Evolutionary conservation across 2,888 invertebrate genomes (phyloP), one percentile per base, ranked within the genome.

Genomic region (Phyto melanocephala): DNA sequence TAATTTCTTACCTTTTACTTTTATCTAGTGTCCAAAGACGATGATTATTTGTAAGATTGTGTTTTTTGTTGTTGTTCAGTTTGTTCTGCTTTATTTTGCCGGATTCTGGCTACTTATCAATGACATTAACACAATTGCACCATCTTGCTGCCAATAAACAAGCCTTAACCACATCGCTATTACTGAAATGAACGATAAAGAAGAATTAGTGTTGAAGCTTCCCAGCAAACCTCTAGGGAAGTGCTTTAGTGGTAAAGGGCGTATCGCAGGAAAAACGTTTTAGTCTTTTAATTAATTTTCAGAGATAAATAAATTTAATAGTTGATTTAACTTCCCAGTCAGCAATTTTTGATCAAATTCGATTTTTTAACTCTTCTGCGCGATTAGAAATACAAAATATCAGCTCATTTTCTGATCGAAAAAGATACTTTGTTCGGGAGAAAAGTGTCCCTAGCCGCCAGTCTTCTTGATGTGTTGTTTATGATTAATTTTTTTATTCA

Each of bases 1-100:
- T 70, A 79, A 79, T 82, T 82, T 82, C 74, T 65, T 75, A 82
- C 78, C 81, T 79, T 56, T 11, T 24, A 54, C 2, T 47, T 17
- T 47, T 20, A 40, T 10, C 50, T 11, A 42, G 45, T 15, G 35
- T 45, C 35, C 52, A 52, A 42, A 28, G 60, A 24, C n/a, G 28
- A 35, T 13, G 45, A 35, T 56, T 62, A 72, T 72, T 62, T 62
- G 52, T 50, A n/a, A 20, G 37, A 50, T 15, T 17, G 37, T 70
- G 35, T 37, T 42, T 52, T 20, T 11, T 33, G 15, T 40, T 13
- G 10, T 67, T 67, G 1, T 35, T 20, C 33, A 62, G 3, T 52
- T 50, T 42, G 45, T 10, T 20, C 17, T 65, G 56, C 1, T 62
- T 62, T 67, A 15, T 10, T 50, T 8, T 45, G 37, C 10, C 50